Percentiles rank a stretch among this genome's conserved stretches.
phyloP scores from a whole-genome alignment of 1,140 invertebrate species.

The Macrosteles quadrilineatus region DNA sequence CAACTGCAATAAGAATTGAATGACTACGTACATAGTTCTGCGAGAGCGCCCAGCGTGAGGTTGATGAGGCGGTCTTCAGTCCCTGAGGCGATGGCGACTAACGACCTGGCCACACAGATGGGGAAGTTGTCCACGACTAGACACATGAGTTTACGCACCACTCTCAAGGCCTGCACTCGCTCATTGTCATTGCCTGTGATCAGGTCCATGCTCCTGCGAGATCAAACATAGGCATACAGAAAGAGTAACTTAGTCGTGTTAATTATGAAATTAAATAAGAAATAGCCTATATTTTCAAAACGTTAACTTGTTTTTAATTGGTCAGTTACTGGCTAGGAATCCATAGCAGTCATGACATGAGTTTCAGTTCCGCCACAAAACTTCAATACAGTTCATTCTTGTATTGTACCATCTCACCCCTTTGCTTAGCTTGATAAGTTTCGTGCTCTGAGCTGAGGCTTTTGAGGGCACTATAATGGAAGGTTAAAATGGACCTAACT shows the following conservation, averaged over 20 bases:
- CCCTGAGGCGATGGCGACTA: slow-evolving; percentile 81
- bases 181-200: slow-evolving; percentile 84
- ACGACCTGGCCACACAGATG: slow-evolving; percentile 64
- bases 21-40: slow-evolving; percentile 75
- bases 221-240: slow-evolving; percentile 19
- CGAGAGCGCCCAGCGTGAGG: slow-evolving; percentile 80
- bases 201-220: slow-evolving; percentile 74
- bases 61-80: slow-evolving; percentile 75
- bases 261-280: slow-evolving; percentile 1
- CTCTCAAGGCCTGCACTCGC: slow-evolving; percentile 82
- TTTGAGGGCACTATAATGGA: too few species aligned
- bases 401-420: too few species aligned
- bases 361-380: too few species aligned
- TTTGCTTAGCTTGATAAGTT: too few species aligned
- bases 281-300: too few species aligned
- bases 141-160: slow-evolving; percentile 71
- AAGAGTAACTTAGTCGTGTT: neutral
- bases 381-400: too few species aligned
- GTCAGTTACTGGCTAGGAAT: too few species aligned
- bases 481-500: too few species aligned
- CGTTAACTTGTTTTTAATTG: too few species aligned
- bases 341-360: too few species aligned
- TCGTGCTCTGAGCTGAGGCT: too few species aligned
- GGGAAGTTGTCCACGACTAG: slow-evolving; percentile 67
- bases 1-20: too few species aligned